phyloP scores from a whole-genome alignment of 2,113 vertebrate genomes.

The Lycocorax pyrrhopterus region DNA sequence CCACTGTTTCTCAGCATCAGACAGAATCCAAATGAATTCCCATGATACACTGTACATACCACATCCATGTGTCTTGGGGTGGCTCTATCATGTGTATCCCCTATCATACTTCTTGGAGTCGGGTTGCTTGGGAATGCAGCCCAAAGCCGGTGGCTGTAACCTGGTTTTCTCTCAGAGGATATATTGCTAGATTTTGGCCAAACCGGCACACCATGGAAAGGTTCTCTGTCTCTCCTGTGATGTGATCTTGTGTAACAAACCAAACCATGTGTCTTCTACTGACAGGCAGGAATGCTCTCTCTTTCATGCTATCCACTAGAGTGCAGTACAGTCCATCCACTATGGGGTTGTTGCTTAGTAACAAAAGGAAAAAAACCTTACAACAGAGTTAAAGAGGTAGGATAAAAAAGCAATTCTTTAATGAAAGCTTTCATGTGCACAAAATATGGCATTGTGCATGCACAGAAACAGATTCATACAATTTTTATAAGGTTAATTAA shows the following conservation, averaged over 20 bases:
- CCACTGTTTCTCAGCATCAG: neutral
- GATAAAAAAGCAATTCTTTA: neutral
- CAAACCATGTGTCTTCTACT: neutral
- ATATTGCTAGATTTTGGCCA: no score
- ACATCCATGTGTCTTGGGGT: no score
- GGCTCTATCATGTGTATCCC: no score
- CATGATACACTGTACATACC: neutral
- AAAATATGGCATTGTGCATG: rapidly evolving
- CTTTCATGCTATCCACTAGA: neutral
- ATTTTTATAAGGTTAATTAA: neutral
- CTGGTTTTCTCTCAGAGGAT: no score
- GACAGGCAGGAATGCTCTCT: neutral
- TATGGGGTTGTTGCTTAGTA: neutral
- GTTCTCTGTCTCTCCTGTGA: neutral
- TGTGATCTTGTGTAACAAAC: neutral
- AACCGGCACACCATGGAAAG: no score
- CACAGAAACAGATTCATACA: neutral
- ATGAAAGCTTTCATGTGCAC: neutral
- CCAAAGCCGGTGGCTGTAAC: no score
- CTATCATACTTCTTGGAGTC: no score
- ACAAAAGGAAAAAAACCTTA: neutral
- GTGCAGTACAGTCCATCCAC: neutral
- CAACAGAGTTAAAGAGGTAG: neutral
- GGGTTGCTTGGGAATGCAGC: no score
- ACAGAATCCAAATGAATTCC: neutral